phyloP scores from a whole-genome alignment of 2,113 vertebrate species.

The Prolemur simus region DNA sequence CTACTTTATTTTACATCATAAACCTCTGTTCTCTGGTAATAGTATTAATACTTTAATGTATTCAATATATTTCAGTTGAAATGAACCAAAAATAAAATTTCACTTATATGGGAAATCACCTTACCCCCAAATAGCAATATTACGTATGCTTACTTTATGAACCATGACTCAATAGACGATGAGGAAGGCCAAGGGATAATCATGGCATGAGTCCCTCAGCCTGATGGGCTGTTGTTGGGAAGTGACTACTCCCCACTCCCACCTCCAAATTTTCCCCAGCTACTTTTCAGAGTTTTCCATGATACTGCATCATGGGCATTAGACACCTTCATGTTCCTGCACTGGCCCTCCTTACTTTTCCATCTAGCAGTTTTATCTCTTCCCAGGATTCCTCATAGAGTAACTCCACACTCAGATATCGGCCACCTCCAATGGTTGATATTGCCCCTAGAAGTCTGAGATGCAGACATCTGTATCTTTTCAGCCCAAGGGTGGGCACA shows the following conservation, averaged over 20 bases:
- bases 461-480: neutral
- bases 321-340: neutral
- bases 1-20: slow-evolving; percentile 60
- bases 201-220: neutral
- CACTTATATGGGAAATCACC: neutral
- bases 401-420: neutral
- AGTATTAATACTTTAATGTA: neutral
- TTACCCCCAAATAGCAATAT: neutral
- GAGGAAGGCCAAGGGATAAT: neutral
- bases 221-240: neutral
- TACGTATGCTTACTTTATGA: neutral
- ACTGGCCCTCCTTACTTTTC: neutral
- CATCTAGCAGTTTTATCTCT: neutral
- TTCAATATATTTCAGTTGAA: slow-evolving; percentile 26
- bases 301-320: neutral
- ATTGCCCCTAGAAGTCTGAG: neutral
- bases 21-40: neutral
- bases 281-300: neutral
- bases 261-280: neutral
- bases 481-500: neutral
- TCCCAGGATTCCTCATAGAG: neutral
- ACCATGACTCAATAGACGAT: neutral
- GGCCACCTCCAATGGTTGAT: neutral
- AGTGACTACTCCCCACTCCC: neutral
- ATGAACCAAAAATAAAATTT: slow-evolving; percentile 41